Conservation (phyloP, 2,113 vertebrate genomes). For the Corythoichthys intestinalis region DNA sequence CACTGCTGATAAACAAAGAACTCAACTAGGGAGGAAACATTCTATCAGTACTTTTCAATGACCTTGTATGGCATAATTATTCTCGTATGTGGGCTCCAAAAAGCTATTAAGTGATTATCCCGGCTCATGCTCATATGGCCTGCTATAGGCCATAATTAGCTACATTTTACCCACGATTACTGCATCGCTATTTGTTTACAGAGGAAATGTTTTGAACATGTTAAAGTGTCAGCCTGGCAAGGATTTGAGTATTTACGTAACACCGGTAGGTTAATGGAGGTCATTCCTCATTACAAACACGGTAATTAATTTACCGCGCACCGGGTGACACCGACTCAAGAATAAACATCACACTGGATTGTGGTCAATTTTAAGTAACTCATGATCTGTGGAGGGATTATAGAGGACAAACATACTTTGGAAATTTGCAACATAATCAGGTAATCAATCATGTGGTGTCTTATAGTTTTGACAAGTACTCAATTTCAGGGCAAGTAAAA, state of each 20-base stretch:
- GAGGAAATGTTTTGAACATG: neutral
- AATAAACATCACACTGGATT: neutral
- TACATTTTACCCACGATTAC: neutral
- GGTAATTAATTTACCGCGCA: neutral
- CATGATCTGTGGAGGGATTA: neutral
- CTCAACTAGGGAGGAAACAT: neutral
- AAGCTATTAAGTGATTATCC: neutral
- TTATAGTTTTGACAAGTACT: neutral
- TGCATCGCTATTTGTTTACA: neutral
- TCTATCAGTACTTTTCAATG: neutral
- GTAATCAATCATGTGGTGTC: neutral
- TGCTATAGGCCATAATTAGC: neutral
- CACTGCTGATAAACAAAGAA: neutral
- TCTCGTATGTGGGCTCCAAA: neutral
- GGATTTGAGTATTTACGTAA: neutral
- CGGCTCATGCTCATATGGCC: neutral
- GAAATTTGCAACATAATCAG: neutral
- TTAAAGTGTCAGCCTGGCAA: neutral
- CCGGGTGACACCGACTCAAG: neutral
- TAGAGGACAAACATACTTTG: neutral
- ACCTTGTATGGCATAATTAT: neutral
- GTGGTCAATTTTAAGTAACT: neutral
- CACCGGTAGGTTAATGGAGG: slow-evolving; percentile 6
- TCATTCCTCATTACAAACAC: neutral
- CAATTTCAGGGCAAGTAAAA: too few relatives aligned